phyloP scores from a whole-genome alignment of 1,140 invertebrate species.

The Lordiphosa collinella region DNA sequence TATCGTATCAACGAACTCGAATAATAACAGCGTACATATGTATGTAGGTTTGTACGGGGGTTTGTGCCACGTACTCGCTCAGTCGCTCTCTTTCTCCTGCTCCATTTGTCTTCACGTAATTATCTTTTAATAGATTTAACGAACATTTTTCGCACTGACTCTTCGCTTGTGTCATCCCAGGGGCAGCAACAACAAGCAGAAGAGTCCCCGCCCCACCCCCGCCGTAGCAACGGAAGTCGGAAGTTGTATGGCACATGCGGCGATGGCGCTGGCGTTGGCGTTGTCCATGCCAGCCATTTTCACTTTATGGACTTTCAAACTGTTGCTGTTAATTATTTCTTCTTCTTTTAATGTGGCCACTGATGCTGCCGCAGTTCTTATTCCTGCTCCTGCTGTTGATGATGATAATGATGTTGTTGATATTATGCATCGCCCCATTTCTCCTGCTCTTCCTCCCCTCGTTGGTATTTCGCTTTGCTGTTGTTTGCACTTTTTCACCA shows the following conservation, averaged over 20 bases:
- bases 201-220: slow-evolving; percentile 38
- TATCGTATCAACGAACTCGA: slow-evolving; percentile 72
- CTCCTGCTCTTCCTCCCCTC: not conserved
- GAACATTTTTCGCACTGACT: slow-evolving; percentile 72
- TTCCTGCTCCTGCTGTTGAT: slow-evolving; percentile 20
- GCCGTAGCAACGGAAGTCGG: slow-evolving; percentile 71
- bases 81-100: slow-evolving; percentile 3
- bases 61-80: too few relatives aligned
- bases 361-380: slow-evolving; percentile 58
- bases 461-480: slow-evolving; percentile 37
- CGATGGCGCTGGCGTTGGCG: slow-evolving; percentile 28
- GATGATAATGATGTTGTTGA: slow-evolving; percentile 41
- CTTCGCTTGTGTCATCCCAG: slow-evolving; percentile 50
- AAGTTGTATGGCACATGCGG: slow-evolving; percentile 74
- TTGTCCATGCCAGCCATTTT: slow-evolving; percentile 50
- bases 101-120: slow-evolving; percentile 77
- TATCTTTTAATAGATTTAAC: slow-evolving; percentile 78
- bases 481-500: slow-evolving; percentile 76
- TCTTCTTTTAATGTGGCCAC: slow-evolving; percentile 75
- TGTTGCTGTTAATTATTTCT: slow-evolving; percentile 77
- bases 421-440: slow-evolving; percentile 57
- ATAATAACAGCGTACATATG: slow-evolving; percentile 61
- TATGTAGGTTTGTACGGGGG: slow-evolving; percentile 8
- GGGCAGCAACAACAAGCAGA: slow-evolving; percentile 17
- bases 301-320: slow-evolving; percentile 78